Percentiles rank a stretch among this genome's conserved stretches.
These are phyloP conservation scores for Ceratina japonica DNA, from an alignment of 1,140 invertebrate genomes.

Conservation along the genomic window DNA sequence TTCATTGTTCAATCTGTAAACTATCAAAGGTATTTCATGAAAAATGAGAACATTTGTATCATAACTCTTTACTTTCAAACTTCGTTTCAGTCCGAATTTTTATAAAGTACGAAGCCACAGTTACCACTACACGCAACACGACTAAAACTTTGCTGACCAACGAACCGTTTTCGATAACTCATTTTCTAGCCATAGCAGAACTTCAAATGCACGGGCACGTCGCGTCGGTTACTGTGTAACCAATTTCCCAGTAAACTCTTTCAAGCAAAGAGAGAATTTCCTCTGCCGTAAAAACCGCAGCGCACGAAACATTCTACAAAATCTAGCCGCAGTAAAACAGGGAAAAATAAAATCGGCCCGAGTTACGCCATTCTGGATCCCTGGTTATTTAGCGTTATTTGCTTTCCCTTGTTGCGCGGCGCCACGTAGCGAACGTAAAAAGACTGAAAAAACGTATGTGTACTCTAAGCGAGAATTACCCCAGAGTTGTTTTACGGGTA, in stretches of 20 bases:
- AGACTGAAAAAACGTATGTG: neutral
- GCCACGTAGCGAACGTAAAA: constrained; percentile 2
- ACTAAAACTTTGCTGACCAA: no score
- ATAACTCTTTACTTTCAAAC: no score
- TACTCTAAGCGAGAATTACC: constrained; percentile 10
- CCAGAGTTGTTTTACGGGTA: constrained; percentile 14
- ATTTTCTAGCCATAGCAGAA: no score
- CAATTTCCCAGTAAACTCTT: no score
- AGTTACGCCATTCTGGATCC: neutral
- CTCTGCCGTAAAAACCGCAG: neutral
- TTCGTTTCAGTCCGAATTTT: no score
- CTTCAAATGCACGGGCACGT: neutral
- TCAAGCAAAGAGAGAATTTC: neutral
- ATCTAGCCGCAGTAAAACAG: neutral
- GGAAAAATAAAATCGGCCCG: neutral
- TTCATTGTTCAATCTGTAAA: no score
- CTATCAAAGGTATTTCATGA: no score
- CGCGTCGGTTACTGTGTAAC: neutral
- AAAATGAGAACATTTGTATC: no score
- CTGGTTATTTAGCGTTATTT: constrained; percentile 9
- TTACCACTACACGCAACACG: no score
- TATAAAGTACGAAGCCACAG: no score
- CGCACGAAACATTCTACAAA: neutral
- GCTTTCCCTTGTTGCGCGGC: neutral
- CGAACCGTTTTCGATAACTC: no score